A percentile compares a stretch with the other conserved stretches of the same genome.
phyloP scores from a whole-genome alignment of 64 coral and sea anemone species.

The Actinia tenebrosa region DNA sequence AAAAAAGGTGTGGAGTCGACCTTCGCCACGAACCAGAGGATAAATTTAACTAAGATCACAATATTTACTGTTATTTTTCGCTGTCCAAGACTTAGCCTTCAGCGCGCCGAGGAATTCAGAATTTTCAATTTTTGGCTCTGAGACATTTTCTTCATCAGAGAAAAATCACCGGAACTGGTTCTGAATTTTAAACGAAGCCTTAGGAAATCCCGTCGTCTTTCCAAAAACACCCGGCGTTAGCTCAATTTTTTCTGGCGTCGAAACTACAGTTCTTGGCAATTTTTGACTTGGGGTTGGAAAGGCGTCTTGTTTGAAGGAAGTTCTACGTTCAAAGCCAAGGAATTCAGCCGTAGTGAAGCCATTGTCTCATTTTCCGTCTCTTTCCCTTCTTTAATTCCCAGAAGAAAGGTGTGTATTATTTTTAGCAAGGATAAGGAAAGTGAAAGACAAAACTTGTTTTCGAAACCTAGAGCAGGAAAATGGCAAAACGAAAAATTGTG shows the following conservation, averaged over 20 bases:
- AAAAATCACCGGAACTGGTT: background rate
- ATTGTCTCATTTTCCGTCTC: background rate
- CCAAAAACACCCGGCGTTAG: background rate
- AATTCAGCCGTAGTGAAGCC: background rate
- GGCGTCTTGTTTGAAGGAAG: background rate
- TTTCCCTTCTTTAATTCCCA: background rate
- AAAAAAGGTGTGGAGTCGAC: constrained; percentile 4
- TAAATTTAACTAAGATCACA: background rate
- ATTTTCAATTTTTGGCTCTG: background rate
- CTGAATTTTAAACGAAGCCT: background rate
- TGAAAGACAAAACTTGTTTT: background rate
- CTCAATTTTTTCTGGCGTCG: background rate
- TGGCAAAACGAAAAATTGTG: background rate
- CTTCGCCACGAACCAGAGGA: background rate
- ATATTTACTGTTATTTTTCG: background rate
- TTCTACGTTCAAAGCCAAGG: background rate
- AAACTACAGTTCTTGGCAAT: background rate
- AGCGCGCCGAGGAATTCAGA: background rate
- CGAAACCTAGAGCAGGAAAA: background rate
- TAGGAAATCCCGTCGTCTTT: background rate
- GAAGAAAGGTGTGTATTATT: constrained; percentile 1
- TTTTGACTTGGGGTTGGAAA: background rate
- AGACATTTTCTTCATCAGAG: background rate
- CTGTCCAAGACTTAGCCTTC: background rate
- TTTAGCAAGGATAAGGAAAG: background rate